Conservation (phyloP, 2,888 invertebrate genomes). For the Cephus spinipes region DNA sequence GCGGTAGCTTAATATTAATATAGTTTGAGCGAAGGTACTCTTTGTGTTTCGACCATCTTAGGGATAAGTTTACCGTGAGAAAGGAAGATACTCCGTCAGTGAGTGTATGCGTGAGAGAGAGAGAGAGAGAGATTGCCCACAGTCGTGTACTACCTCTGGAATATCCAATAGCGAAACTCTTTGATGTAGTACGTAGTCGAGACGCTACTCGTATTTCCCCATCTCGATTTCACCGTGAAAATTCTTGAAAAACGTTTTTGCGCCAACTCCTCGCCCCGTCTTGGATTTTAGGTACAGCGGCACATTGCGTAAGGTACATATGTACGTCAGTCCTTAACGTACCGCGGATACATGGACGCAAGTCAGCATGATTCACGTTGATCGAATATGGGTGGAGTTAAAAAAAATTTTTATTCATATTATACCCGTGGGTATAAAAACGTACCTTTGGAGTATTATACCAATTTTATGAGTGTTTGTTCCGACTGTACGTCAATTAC, state of each 20-base stretch:
- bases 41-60: background rate
- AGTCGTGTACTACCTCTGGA: background rate
- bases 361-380: too few species aligned
- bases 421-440: too few species aligned
- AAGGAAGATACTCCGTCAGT: background rate
- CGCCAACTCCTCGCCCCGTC: background rate
- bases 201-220: background rate
- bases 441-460: too few species aligned
- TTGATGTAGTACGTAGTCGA: background rate
- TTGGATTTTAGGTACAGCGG: background rate
- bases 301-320: background rate
- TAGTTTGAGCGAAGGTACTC: conserved; percentile 7
- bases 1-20: conserved; percentile 24
- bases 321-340: background rate
- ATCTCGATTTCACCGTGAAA: background rate
- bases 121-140: background rate
- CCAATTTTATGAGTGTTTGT: too few species aligned
- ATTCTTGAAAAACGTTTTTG: background rate
- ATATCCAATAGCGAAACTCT: background rate
- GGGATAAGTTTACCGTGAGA: background rate
- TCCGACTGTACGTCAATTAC: background rate
- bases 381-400: too few species aligned
- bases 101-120: too few species aligned
- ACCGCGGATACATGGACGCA: too few species aligned
- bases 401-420: too few species aligned